Evolutionary conservation across 2,113 vertebrate genomes (phyloP).

Genomic region (Caranx ignobilis): DNA sequence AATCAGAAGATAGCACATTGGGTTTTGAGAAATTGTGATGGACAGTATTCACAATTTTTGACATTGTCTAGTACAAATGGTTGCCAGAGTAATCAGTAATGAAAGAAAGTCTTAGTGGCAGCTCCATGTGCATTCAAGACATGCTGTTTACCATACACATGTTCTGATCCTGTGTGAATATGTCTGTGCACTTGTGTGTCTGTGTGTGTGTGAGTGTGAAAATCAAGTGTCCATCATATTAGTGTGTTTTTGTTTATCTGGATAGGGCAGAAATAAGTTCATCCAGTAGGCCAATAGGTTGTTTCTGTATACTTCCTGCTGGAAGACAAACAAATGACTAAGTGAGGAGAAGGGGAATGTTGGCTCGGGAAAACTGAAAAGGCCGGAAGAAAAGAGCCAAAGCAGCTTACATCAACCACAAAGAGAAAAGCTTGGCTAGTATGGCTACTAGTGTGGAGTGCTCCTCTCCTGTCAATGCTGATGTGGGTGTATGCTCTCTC

Average conservation of each 20-base stretch:
- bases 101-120: background rate
- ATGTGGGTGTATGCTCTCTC: slow-evolving; percentile 17
- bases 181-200: background rate
- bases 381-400: slow-evolving; percentile 14
- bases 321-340: slow-evolving; percentile 51
- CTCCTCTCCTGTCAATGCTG: slow-evolving; percentile 2
- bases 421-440: background rate
- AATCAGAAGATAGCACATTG: no score
- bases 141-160: background rate
- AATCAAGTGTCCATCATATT: slow-evolving; percentile 17
- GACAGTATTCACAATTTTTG: no score
- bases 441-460: background rate
- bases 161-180: background rate
- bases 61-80: background rate
- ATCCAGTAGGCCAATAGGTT: slow-evolving; percentile 4
- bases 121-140: background rate
- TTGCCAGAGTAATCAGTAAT: background rate
- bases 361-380: background rate
- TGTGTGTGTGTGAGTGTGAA: background rate
- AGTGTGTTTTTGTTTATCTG: slow-evolving; percentile 19
- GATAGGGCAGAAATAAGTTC: slow-evolving; percentile 18
- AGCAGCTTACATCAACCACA: background rate
- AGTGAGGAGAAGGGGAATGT: slow-evolving; percentile 6
- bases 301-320: slow-evolving; percentile 45
- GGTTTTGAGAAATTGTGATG: no score